A percentile compares a stretch with the other conserved stretches of the same genome.
phyloP scores from a whole-genome alignment of 2,113 vertebrate species.

The Sebastes fasciatus region DNA sequence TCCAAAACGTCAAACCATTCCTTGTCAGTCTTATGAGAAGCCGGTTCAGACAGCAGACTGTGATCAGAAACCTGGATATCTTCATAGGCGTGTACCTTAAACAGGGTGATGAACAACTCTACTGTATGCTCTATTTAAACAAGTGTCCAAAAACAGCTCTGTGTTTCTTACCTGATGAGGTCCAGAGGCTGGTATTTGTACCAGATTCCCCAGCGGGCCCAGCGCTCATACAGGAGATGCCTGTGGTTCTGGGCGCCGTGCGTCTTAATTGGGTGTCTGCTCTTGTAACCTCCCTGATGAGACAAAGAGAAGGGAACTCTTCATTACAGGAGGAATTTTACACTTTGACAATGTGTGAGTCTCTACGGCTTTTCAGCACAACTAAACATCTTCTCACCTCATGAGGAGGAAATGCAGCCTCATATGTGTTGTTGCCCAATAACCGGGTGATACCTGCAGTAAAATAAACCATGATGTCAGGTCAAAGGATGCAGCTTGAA shows the following conservation, averaged over 20 bases:
- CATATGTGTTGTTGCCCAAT: constrained; percentile 94
- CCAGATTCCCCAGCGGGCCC: constrained; percentile 99
- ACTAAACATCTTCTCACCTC: constrained; percentile 85
- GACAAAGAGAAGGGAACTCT: background rate
- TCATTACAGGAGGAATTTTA: background rate
- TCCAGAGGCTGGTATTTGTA: constrained; percentile 99
- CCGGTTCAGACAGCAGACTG: constrained; percentile 6
- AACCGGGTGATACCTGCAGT: constrained; percentile 93
- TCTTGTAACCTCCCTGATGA: constrained; percentile 94
- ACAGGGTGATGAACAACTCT: background rate
- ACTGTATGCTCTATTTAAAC: constrained; percentile 6
- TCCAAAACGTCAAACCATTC: constrained; percentile 1
- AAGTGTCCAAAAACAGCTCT: constrained; percentile 5
- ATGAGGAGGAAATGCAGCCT: constrained; percentile 97
- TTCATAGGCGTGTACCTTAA: background rate
- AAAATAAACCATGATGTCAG: constrained; percentile 49
- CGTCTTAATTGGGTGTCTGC: constrained; percentile 95
- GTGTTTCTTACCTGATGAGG: constrained; percentile 91
- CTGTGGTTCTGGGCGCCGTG: constrained; percentile 97
- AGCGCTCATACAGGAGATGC: constrained; percentile 96
- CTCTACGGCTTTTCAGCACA: background rate
- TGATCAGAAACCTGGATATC: background rate
- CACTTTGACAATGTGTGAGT: constrained; percentile 4
- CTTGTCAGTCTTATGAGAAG: background rate
- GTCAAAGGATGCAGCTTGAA: constrained; percentile 11